Evolutionary conservation across 2,888 invertebrate species (phyloP), one percentile per base, ranked within the genome.

Genomic region (Limulus polyphemus): DNA sequence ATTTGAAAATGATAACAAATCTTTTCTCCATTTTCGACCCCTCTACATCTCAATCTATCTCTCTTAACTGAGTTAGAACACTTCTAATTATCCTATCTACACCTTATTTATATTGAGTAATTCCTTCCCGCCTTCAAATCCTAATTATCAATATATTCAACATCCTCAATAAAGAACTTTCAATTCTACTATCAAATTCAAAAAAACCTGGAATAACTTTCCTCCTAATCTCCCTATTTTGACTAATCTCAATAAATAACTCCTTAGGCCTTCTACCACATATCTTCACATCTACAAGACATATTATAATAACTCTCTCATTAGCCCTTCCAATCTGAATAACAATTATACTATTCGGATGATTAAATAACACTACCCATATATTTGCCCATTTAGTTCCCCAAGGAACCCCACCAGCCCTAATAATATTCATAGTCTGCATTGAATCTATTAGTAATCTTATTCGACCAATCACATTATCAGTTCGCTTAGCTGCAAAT

Each of bases 361-460:
- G 83, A 81, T 74, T 80, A 70, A 83, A 83, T 73, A 80, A 83
- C 69, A 80, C 80, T 0, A 80, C 80, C 72, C 79, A 82, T 72
- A 84, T 84, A 81, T 82, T 85, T 74, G 79, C 81, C 1, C 84
- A 85, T 73, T 76, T 86, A 79, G 82, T 86, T 0, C 85, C 86
- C 0, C 80, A 82, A 79, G 83, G 84, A 68, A 84, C 84, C 0
- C 86, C 86, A 0, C 64, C 71, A 10, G 71, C 81, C 70, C 71
- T 86, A 72, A 84, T 85, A 78, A 83, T 84, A 47, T 85, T 86
- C 79, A 84, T 86, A 80, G 84, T 86, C 10, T 74, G 83, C 76
- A 85, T 86, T 81, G 86, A 86, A 83, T 81, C 83, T 50, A 83
- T 84, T 77, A 86, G 85, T 71, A 85, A 85, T 78, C 70, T 84